Base-by-base conservation (phyloP, 35 echinoderm and acorn worm genomes). In the Holothuria glaberrima region DNA sequence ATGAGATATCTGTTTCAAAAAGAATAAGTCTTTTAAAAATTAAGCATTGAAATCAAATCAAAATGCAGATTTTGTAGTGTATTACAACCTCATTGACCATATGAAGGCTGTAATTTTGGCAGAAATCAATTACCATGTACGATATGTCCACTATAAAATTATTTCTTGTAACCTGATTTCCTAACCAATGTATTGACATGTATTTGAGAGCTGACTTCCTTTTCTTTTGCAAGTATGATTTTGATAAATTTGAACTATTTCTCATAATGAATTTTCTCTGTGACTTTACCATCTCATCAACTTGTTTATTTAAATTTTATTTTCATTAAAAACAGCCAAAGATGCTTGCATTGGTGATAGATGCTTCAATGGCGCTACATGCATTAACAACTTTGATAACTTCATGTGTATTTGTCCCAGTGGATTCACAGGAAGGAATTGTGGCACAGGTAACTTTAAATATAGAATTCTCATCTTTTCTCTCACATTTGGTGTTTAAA, bases 331-430 rank as follows among this genome's bases (percentile, higher is more conserved):
- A 20, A 48, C 83, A 97, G 94, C 83, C 5, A 97, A 93, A n/a
- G 94, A 97, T 88, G 94, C 94, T 7, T 97, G 94, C 30, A 87
- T 97, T 82, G 94, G 94, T 35, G 73, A 66, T 20, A 86, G 33
- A 9, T 95, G 94, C 66, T 12, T 12, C 7, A 95, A 95, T 70
- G 91, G 91, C 58, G 87, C 91, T 14, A 90, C 90, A 16, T 95
- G 94, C 59, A 58, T 86, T 21, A 95, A 95, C 82, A 82, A 92
- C 52, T 95, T 56, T 90, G 94, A 95, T 67, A 89, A 25, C 59
- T 89, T 90, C 29, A 38, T 90, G n/a, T 95, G 94, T 48, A 85
- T 86, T 4, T 95, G 94, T 54, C 21, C 17, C 4, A 29, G 48
- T 14, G 94, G 94, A 52, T 95, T 78, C 50, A 90, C 87, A 10